Base-by-base conservation (phyloP, 2,888 invertebrate genomes). In the Catocala nupta region DNA sequence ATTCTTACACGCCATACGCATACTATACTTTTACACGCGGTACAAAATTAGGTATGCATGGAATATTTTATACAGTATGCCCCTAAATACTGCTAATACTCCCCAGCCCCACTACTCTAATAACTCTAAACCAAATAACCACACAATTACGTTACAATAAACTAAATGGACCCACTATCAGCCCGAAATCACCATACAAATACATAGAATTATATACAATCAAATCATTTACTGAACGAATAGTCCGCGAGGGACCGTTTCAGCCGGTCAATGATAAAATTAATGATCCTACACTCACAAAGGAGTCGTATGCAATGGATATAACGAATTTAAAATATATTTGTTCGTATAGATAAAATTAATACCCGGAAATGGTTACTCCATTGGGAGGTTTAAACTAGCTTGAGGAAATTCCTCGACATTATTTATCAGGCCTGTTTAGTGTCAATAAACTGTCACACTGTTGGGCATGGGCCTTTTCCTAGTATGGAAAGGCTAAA, bases 171-270 rank as follows among this genome's bases (percentile, higher is more conserved):
- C 4, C n/a, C 12, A 47, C 47, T 13, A 13, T 47, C 12, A 13
- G 9, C 6, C 4, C 47, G 9, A 12, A 16, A 13, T 12, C 13
- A 16, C 16, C 12, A 47, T 47, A 13, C 47, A 13, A 8, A 47
- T 47, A 11, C 10, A 25, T 25, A 25, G 5, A 25, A 25, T 25
- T 25, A 25, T 25, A 3, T 25, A 25, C 25, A 9, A 25, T 9
- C 25, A 5, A 74, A 78, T 77, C 49, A 74, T 76, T 77, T 71
- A 74, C 71, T 65, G 50, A 68, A 68, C 64, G 52, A 73, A 75
- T 77, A 48, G 67, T 55, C 62, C 68, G 43, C 70, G 13, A n/a
- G 71, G 70, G 80, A 58, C 60, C 62, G 58, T 65, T 78, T 75
- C 58, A 54, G 57, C 45, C 7, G 68, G 63, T 63, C 72, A 74